Percentiles rank a stretch among this genome's conserved stretches.
These are phyloP conservation scores for Desmodus rotundus DNA, from an alignment of 2,113 vertebrate species.

Conservation along the genomic window DNA sequence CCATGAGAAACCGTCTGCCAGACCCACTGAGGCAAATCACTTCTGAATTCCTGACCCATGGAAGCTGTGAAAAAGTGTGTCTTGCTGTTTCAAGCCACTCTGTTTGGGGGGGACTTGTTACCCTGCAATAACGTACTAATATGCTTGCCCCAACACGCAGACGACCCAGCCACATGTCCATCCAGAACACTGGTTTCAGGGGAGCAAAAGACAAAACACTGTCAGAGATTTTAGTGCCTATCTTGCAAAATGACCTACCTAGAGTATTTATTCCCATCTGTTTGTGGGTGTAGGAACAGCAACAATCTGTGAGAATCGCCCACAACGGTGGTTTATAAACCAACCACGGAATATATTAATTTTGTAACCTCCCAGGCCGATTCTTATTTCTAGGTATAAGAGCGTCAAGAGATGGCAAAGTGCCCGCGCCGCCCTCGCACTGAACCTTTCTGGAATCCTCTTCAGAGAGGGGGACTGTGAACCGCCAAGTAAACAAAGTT, in stretches of 20 bases:
- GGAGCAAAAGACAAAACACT: not conserved
- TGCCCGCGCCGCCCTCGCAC: not conserved
- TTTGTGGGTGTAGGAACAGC: not conserved
- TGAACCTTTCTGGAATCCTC: constrained; percentile 9
- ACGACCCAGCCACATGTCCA: not conserved
- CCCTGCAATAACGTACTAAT: not conserved
- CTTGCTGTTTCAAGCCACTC: not conserved
- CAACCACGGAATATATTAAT: constrained; percentile 32
- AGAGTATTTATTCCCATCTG: constrained; percentile 17
- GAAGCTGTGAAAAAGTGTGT: not conserved
- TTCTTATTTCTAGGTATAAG: constrained; percentile 44
- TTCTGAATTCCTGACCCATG: not conserved
- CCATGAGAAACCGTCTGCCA: not conserved
- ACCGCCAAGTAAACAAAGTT: not conserved
- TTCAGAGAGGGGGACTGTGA: not conserved
- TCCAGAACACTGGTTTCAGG: not conserved
- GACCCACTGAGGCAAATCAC: not conserved
- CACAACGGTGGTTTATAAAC: constrained; percentile 35
- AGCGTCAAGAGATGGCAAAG: not conserved
- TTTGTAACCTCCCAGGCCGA: constrained; percentile 28
- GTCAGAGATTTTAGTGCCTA: not conserved
- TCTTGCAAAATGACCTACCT: constrained; percentile 47
- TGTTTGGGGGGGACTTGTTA: not conserved
- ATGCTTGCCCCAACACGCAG: fast-evolving
- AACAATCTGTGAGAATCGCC: constrained; percentile 32